phyloP scores from a whole-genome alignment of 2,113 vertebrate species.

The Chlamydotis undulata region DNA sequence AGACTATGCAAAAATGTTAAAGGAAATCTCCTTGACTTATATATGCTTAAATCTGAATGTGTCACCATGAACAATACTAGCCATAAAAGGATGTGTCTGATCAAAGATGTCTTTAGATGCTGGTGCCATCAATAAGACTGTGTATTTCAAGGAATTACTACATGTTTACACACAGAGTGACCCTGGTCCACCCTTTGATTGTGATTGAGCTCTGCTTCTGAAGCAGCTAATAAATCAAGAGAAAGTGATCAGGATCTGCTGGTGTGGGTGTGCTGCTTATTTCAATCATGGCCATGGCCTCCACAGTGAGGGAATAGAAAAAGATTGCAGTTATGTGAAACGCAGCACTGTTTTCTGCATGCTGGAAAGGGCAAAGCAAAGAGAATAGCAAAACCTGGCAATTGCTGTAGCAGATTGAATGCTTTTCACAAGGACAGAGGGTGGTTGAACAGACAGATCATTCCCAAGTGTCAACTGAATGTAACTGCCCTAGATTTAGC shows the following conservation, averaged over 20 bases:
- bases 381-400: neutral
- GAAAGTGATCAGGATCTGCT: neutral
- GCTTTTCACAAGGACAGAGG: neutral
- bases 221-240: neutral
- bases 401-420: neutral
- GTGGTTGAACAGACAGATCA: neutral
- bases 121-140: neutral
- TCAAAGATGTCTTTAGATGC: neutral
- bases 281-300: neutral
- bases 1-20: neutral
- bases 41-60: neutral
- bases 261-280: neutral
- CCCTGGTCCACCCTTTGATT: neutral
- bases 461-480: neutral
- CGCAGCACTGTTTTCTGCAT: fast-evolving
- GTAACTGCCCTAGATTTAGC: neutral
- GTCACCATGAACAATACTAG: neutral
- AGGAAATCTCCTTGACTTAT: neutral
- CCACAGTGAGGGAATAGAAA: neutral
- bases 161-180: neutral
- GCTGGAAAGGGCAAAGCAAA: neutral
- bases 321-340: neutral
- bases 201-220: neutral
- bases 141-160: neutral
- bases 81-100: neutral